Evolutionary conservation across 2,888 invertebrate species (phyloP).

Genomic region (Philhelius pedissequus): DNA sequence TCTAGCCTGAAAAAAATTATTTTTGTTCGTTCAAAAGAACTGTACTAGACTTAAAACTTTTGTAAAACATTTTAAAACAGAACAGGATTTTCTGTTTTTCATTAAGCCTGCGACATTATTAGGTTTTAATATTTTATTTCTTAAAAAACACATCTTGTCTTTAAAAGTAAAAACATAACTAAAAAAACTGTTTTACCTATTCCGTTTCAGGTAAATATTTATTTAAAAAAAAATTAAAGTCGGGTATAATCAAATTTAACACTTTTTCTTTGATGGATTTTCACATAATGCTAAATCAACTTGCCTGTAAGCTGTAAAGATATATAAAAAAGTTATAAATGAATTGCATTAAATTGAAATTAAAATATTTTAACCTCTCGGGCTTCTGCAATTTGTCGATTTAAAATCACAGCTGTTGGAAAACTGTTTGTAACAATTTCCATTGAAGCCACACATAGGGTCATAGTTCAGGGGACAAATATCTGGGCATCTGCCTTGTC

Average conservation of each 20-base stretch:
- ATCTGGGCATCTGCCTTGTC: background rate
- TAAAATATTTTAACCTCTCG: background rate
- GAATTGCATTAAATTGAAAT: background rate
- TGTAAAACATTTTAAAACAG: no score
- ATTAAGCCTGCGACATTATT: no score
- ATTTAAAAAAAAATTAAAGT: background rate
- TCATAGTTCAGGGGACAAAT: conserved; percentile 19
- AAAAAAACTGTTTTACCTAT: no score
- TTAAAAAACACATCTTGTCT: no score
- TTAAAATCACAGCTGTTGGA: conserved; percentile 8
- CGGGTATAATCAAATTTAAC: background rate
- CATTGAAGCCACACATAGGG: conserved; percentile 36
- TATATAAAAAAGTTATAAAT: background rate
- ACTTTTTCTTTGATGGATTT: background rate
- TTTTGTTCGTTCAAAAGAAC: no score
- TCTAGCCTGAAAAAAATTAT: no score
- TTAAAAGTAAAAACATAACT: no score
- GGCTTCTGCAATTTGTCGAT: conserved; percentile 2
- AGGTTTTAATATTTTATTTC: background rate
- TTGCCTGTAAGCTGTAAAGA: background rate
- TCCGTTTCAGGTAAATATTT: no score
- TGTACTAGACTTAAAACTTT: no score
- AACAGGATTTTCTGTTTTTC: no score
- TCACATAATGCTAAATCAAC: background rate
- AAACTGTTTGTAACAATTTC: conserved; percentile 25